Base-by-base conservation (phyloP, 2,888 invertebrate genomes). In the Seira sanloemensis region DNA sequence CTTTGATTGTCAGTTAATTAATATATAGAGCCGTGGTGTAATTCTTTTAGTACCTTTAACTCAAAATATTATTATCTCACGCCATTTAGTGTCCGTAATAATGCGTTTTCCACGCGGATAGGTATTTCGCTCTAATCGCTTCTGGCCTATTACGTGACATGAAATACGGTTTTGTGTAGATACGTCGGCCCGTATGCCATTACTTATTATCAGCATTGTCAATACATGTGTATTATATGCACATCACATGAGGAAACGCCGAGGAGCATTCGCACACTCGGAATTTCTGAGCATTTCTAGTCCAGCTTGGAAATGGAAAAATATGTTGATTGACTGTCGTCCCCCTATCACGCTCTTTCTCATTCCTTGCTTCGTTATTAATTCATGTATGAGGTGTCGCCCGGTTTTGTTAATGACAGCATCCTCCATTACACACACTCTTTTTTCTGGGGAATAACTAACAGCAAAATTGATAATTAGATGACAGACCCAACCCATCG, bases 401-500 rank as follows among this genome's bases (percentile, higher is more conserved):
- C 74, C 77, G 67, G 83, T 27, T 83, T 83, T 78, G 77, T 78
- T 83, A 83, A 83, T 83, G 83, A 83, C 78, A 83, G 77, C 77
- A 78, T 77, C 78, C 83, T 83, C 83, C 78, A 83, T 83, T 83
- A 78, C 69, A 75, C 50, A 50, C 50, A 50, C 50, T 50, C 50
- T 7, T 50, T 50, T 50, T 50, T 50, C 62, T 71, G 37, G 27
- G 62, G 78, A 78, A 68, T 67, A 78, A 78, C 73, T 83, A 83
- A 83, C 83, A 83, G 78, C 72, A 77, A 83, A 83, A 83, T 83
- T 83, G 83, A 83, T 83, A 83, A 83, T 83, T 83, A 83, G 83
- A 83, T 73, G 83, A 83, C 83, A 83, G 83, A 78, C 73, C 82
- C 83, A 78, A 18, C 77, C 82, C 82, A 77, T 82, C 77, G 77